phyloP scores from a whole-genome alignment of 2,888 invertebrate genomes.

The Cheilosia grossa region DNA sequence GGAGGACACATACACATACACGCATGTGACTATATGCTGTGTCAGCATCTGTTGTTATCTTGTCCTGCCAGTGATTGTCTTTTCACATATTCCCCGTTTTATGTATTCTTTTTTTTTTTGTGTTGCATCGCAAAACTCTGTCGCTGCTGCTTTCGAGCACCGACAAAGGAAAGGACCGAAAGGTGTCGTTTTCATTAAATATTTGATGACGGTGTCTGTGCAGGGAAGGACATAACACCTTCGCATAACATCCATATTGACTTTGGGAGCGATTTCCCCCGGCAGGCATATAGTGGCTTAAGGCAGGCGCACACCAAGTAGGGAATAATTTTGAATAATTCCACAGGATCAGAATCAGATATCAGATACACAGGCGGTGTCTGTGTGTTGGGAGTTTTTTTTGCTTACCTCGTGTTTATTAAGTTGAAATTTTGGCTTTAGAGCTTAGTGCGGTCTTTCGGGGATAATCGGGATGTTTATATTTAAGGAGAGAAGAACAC shows the following conservation, averaged over 20 bases:
- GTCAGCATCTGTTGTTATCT: conserved; percentile 74
- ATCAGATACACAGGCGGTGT: not conserved
- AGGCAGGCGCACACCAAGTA: conserved; percentile 16
- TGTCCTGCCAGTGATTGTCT: conserved; percentile 71
- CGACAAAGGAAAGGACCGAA: conserved; percentile 50
- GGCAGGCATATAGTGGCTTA: conserved; percentile 27
- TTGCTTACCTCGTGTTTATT: conserved; percentile 65
- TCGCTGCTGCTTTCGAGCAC: not conserved
- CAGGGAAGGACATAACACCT: conserved; percentile 62
- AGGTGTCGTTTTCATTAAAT: conserved; percentile 73
- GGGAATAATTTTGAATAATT: conserved; percentile 71
- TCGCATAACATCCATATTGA: conserved; percentile 63
- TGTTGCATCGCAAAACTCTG: conserved; percentile 29
- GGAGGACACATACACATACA: not conserved
- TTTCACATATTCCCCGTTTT: conserved; percentile 47
- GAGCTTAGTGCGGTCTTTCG: conserved; percentile 42
- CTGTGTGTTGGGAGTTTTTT: conserved; percentile 4
- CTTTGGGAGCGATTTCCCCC: conserved; percentile 61
- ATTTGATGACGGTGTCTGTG: conserved; percentile 59
- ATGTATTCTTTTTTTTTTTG: conserved; percentile 3
- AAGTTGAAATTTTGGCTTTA: conserved; percentile 53
- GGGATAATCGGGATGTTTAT: conserved; percentile 42
- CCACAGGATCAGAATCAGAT: conserved; percentile 24
- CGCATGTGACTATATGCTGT: conserved; percentile 44
- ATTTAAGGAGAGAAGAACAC: not conserved